These are phyloP conservation scores for Enteromius afrohamiltoni DNA, from an alignment of 2,797 vertebrate genomes.

Conservation along the genomic window DNA sequence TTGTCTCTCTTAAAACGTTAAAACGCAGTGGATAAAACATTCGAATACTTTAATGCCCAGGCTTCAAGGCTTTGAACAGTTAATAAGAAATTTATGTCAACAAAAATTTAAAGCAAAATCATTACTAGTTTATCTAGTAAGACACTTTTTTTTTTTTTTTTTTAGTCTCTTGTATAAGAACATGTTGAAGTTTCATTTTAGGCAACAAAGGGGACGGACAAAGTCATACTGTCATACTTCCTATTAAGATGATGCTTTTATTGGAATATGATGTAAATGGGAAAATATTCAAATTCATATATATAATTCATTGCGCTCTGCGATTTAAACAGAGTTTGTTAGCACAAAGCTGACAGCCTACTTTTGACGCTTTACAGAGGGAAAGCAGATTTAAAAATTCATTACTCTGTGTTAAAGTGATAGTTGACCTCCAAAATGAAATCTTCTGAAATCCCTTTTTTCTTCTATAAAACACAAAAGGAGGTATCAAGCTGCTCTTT, in stretches of 20 bases:
- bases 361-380: neutral
- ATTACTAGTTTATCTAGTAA: conserved; percentile 3
- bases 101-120: conserved; percentile 6
- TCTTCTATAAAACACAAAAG: neutral
- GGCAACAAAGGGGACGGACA: neutral
- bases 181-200: conserved; percentile 9
- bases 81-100: conserved; percentile 36
- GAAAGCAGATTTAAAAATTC: neutral
- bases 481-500: neutral
- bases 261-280: neutral
- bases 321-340: conserved; percentile 6
- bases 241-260: neutral
- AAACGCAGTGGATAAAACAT: neutral
- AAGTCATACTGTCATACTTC: neutral
- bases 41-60: neutral
- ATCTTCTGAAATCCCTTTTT: neutral
- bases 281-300: neutral
- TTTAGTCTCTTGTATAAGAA: conserved; percentile 20
- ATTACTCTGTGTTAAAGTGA: neutral
- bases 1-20: conserved; percentile 29
- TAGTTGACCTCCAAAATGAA: neutral
- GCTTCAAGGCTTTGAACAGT: conserved; percentile 25
- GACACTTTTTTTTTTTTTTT: neutral
- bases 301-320: conserved; percentile 1
- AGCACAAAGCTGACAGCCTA: neutral